Percentiles rank a stretch among this genome's conserved stretches.
Conservation (phyloP, 2,888 invertebrate genomes). For the Nemoura dubitans region DNA sequence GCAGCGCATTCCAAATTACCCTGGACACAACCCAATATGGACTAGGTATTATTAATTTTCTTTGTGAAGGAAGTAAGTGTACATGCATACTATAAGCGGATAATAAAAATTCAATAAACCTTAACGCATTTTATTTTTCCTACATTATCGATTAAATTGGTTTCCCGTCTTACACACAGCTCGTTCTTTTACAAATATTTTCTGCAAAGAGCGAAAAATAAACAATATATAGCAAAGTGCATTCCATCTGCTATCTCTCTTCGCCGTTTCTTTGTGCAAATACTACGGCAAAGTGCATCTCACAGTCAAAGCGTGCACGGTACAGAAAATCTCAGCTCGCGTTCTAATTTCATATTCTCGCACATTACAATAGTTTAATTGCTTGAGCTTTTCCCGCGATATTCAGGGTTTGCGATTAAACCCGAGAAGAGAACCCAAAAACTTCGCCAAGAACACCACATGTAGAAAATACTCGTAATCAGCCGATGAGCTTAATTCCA, state of each 20-base stretch:
- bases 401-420: not conserved
- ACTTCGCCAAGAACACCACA: not conserved
- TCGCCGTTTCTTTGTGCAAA: not conserved
- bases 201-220: not conserved
- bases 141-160: too few species aligned
- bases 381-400: not conserved
- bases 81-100: too few species aligned
- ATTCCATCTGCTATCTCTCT: not conserved
- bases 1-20: too few species aligned
- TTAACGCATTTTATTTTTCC: not conserved
- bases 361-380: conserved; percentile 4
- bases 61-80: too few species aligned
- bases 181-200: too few species aligned
- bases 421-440: not conserved
- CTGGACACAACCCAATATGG: too few species aligned
- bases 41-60: too few species aligned
- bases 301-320: not conserved
- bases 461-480: not conserved
- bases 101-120: too few species aligned
- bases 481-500: not conserved
- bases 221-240: not conserved
- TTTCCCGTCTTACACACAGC: too few species aligned
- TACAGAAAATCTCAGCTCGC: not conserved
- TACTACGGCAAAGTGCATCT: not conserved
- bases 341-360: not conserved